Evolutionary conservation across 1,140 invertebrate genomes (phyloP).

Genomic region (Ips nitidus): DNA sequence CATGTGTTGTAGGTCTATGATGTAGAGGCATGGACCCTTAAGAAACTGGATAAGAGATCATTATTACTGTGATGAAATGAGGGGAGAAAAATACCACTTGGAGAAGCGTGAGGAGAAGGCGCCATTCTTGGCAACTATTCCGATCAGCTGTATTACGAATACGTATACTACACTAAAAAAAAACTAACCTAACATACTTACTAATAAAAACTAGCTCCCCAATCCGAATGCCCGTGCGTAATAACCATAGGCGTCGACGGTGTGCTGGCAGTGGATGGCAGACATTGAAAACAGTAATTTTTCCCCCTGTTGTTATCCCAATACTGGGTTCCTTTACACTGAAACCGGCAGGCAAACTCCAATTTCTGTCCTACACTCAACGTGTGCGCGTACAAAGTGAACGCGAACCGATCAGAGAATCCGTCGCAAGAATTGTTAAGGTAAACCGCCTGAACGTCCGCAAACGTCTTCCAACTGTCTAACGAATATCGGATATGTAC

Average conservation of each 20-base stretch:
- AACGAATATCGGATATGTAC: slow-evolving; percentile 85
- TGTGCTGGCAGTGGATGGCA: slow-evolving; percentile 55
- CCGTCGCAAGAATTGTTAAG: slow-evolving; percentile 88
- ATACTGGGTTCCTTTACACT: slow-evolving; percentile 78
- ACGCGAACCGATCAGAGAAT: slow-evolving; percentile 86
- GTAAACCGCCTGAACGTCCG: slow-evolving; percentile 81
- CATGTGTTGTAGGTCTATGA: too few relatives aligned
- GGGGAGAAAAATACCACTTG: neutral
- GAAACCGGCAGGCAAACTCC: slow-evolving; percentile 81
- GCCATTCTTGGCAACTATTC: neutral
- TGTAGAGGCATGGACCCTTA: too few relatives aligned
- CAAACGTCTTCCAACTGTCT: slow-evolving; percentile 82
- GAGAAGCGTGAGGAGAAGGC: neutral
- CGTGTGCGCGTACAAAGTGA: slow-evolving; percentile 72
- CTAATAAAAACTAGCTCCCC: slow-evolving; percentile 50
- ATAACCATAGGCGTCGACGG: slow-evolving; percentile 17
- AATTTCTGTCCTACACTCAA: slow-evolving; percentile 72
- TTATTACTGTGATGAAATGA: too few relatives aligned
- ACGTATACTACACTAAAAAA: neutral
- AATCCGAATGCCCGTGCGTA: slow-evolving; percentile 33
- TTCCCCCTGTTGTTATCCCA: slow-evolving; percentile 88
- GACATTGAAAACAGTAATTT: slow-evolving; percentile 85
- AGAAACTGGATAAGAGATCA: too few relatives aligned
- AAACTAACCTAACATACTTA: slow-evolving; percentile 38
- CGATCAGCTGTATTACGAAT: neutral